These are phyloP conservation scores for Tragelaphus imberbis DNA, from an alignment of 2,113 vertebrate species.

Conservation along the genomic window DNA sequence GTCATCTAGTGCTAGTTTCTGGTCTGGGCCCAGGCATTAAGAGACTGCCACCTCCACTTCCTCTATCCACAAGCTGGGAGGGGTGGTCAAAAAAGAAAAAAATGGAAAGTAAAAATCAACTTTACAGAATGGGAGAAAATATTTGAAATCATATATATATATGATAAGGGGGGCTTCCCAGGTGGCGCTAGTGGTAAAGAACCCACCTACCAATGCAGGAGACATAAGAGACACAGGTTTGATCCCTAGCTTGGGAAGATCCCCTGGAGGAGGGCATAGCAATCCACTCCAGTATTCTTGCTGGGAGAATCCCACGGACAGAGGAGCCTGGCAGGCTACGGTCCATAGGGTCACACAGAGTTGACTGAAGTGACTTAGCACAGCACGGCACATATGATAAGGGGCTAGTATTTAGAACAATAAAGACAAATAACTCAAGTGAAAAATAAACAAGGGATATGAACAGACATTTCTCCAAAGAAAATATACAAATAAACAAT, in stretches of 20 bases:
- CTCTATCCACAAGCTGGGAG: not conserved
- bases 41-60: not conserved
- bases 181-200: not conserved
- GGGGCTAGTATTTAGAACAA: not conserved
- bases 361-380: not conserved
- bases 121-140: not conserved
- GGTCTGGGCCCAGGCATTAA: not conserved
- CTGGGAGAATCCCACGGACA: not conserved
- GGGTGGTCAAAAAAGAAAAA: not conserved
- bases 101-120: not conserved
- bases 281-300: not conserved
- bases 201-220: not conserved
- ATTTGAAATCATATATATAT: not conserved
- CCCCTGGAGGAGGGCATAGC: not conserved
- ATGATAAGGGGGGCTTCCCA: not conserved
- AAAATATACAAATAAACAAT: not conserved
- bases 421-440: not conserved
- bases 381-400: not conserved
- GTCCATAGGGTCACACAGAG: not conserved
- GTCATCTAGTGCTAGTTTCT: not conserved
- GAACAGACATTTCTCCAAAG: not conserved
- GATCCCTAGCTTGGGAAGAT: not conserved
- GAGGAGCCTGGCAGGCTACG: not conserved
- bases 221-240: not conserved
- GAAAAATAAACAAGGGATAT: not conserved